phyloP scores from a whole-genome alignment of 64 coral and sea anemone genomes.

The Porites lutea region DNA sequence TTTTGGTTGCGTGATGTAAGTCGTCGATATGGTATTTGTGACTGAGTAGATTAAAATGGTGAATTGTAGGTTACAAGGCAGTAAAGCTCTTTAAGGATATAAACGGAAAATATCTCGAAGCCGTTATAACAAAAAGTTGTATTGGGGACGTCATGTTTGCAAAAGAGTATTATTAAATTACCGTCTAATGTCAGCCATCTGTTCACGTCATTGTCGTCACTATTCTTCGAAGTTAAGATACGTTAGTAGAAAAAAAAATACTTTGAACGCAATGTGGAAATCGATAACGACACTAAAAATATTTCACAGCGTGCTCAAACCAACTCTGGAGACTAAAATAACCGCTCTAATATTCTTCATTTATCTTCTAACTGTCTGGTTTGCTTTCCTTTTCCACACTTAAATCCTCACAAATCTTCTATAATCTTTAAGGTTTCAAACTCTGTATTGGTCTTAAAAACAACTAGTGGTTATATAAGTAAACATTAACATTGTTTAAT shows the following conservation, averaged over 20 bases:
- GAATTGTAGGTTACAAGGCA: background rate
- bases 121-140: background rate
- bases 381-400: background rate
- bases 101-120: background rate
- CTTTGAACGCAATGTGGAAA: too few species aligned
- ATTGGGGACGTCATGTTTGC: background rate
- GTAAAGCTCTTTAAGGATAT: slow-evolving; percentile 2
- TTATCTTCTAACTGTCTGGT: background rate
- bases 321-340: background rate
- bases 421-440: slow-evolving; percentile 31
- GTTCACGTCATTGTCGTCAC: too few species aligned
- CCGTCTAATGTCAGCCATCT: background rate
- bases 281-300: too few species aligned
- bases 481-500: slow-evolving; percentile 28
- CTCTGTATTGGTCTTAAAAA: slow-evolving; percentile 50
- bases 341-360: background rate
- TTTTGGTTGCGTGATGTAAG: slow-evolving; percentile 1
- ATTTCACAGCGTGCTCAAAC: background rate
- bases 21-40: too few species aligned
- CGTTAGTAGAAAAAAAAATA: too few species aligned
- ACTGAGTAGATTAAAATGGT: background rate
- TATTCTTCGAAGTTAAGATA: too few species aligned
- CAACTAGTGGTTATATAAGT: slow-evolving; percentile 5
- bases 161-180: background rate
- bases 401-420: slow-evolving; percentile 23